Evolutionary conservation across 2,888 invertebrate species (phyloP), one percentile per base, ranked within the genome.

Genomic region (Phymatocera aterrima): DNA sequence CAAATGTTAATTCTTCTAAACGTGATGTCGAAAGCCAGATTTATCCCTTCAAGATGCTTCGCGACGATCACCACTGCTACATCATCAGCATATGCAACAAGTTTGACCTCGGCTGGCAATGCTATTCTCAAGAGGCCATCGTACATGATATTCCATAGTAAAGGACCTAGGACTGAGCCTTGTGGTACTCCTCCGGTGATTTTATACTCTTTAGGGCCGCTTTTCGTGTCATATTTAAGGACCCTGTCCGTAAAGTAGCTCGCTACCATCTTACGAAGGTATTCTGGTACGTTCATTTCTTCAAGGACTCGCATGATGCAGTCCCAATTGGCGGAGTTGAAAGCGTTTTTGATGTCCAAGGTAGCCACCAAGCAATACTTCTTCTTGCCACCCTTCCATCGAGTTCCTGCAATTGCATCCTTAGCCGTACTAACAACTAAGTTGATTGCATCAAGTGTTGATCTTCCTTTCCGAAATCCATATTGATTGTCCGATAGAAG

Each of bases 271-370:
- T 70, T 60, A 31, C 12, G 60, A 1, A 85, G 78, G 74, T 84
- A 83, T 6, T 31, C 24, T 15, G 83, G 81, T n/a, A 79, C 82
- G 1, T 64, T 57, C 60, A 80, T 48, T 24, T 31, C 46, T 21
- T 77, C 70, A 10, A 85, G 80, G 10, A 81, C 82, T 8, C 51
- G 31, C 78, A 81, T n/a, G 70, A 82, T 81, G 28, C 70, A 57
- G 12, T 64, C 61, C 83, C 83, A 83, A 21, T 79, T 79, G 4
- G 82, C 83, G 24, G 82, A 81, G 46, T 85, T 84, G 72, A 84
- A 84, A 15, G 83, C 84, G 24, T 83, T 83, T 18, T 68, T 81
- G 40, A 83, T 78, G 43, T 81, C 81, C 5, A 83, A 64, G 1
- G 80, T 60, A 0, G 34, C 79, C 46, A 80, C 74, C 40, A 78